A percentile compares a stretch with the other conserved stretches of the same genome.
These are phyloP conservation scores for Lamprologus tigripictilis DNA, from an alignment of 2,113 vertebrate species.

Conservation along the genomic window DNA sequence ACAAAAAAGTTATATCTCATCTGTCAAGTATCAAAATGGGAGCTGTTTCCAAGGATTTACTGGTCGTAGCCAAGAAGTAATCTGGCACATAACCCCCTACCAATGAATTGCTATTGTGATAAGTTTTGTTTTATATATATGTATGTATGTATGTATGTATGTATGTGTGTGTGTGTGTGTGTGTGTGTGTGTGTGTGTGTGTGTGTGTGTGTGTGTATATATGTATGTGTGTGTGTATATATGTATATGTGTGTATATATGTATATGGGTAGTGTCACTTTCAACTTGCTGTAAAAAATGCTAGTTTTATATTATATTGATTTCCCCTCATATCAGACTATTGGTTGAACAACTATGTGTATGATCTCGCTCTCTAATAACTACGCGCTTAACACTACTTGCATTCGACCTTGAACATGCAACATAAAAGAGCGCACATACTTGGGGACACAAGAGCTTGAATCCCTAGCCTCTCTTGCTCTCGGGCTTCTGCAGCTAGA, in stretches of 20 bases:
- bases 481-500: slow-evolving; percentile 46
- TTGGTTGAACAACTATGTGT: background rate
- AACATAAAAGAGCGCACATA: background rate
- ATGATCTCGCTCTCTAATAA: background rate
- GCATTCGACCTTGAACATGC: background rate
- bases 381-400: background rate
- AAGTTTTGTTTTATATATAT: background rate
- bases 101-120: background rate
- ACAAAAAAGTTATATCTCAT: background rate
- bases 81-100: background rate
- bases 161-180: fast-evolving
- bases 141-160: fast-evolving
- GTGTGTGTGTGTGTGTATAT: fast-evolving
- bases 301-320: background rate
- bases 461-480: slow-evolving; percentile 5
- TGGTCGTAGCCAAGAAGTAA: background rate
- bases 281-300: background rate
- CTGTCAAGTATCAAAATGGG: background rate
- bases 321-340: background rate
- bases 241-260: fast-evolving
- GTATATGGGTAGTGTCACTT: background rate
- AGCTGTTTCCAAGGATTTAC: background rate
- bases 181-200: fast-evolving
- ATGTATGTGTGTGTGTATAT: fast-evolving
- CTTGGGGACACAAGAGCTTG: background rate